These are phyloP conservation scores for Microcebus ravelobensis DNA, from an alignment of 2,113 vertebrate species.

Conservation along the genomic window DNA sequence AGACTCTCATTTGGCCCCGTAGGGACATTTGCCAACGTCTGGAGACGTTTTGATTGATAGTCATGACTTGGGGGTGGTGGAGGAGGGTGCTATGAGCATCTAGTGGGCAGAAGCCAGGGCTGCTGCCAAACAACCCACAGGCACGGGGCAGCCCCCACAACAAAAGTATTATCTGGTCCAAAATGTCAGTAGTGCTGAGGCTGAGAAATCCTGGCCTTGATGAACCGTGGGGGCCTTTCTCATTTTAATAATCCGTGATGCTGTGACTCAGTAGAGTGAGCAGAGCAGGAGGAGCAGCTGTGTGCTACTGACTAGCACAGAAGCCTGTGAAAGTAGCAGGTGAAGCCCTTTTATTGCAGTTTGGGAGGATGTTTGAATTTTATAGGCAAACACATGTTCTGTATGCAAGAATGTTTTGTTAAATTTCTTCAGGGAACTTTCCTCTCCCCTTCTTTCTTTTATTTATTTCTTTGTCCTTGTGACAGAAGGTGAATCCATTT, in stretches of 20 bases:
- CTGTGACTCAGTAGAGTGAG: neutral
- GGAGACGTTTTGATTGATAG: neutral
- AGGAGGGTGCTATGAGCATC: rapidly evolving
- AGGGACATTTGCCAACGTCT: neutral
- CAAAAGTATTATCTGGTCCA: neutral
- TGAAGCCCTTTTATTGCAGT: neutral
- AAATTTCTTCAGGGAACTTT: neutral
- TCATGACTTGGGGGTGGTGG: neutral
- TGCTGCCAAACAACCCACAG: neutral
- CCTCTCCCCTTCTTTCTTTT: neutral
- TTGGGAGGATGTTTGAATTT: neutral
- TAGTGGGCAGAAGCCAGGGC: neutral
- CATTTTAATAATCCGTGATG: neutral
- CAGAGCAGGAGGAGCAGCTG: neutral
- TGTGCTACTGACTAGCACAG: neutral
- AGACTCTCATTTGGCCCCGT: neutral
- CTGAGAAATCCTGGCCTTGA: neutral
- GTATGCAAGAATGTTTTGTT: neutral
- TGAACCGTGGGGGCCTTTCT: neutral
- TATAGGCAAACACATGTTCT: neutral
- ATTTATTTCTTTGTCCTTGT: neutral
- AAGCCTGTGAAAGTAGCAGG: neutral
- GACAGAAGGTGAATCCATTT: neutral
- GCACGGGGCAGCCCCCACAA: neutral
- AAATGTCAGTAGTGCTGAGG: neutral